These are phyloP conservation scores for Meta bourneti DNA, from an alignment of 2,888 invertebrate species.

Conservation along the genomic window DNA sequence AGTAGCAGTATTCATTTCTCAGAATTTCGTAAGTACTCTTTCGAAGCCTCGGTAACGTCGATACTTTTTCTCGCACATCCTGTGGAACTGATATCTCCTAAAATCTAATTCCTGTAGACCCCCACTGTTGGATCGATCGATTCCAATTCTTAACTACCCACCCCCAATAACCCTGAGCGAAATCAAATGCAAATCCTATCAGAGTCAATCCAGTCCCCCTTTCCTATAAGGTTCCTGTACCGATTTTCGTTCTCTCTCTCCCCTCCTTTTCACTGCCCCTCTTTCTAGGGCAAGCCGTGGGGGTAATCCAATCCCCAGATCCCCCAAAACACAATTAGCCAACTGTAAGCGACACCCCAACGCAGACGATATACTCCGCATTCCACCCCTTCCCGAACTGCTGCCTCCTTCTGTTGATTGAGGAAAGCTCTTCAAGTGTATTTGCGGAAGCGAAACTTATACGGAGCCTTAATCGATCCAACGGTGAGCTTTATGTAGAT, in stretches of 20 bases:
- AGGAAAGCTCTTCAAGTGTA: conserved; percentile 18
- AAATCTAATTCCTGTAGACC: not conserved
- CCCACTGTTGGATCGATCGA: conserved; percentile 22
- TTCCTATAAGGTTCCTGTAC: not conserved
- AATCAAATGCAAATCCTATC: conserved; percentile 73
- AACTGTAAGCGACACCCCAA: conserved; percentile 52
- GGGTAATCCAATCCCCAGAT: conserved; percentile 41
- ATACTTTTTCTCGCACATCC: too few relatives aligned
- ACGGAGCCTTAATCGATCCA: conserved; percentile 27
- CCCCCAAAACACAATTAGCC: conserved; percentile 68
- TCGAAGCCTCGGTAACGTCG: too few relatives aligned
- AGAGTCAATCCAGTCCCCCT: conserved; percentile 29
- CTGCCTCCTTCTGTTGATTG: conserved; percentile 5
- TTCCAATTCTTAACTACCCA: conserved; percentile 29
- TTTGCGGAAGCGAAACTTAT: conserved; percentile 30
- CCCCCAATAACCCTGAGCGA: conserved; percentile 28
- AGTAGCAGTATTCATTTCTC: too few relatives aligned
- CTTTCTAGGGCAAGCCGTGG: not conserved
- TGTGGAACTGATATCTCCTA: too few relatives aligned
- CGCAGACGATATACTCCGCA: conserved; percentile 2
- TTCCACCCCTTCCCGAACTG: not conserved
- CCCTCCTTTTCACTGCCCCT: too few relatives aligned
- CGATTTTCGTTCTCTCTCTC: too few relatives aligned
- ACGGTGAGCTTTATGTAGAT: conserved; percentile 17
- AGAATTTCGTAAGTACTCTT: too few relatives aligned